These are phyloP conservation scores for Metaphire vulgaris DNA, from an alignment of 1,140 invertebrate genomes.

Conservation along the genomic window DNA sequence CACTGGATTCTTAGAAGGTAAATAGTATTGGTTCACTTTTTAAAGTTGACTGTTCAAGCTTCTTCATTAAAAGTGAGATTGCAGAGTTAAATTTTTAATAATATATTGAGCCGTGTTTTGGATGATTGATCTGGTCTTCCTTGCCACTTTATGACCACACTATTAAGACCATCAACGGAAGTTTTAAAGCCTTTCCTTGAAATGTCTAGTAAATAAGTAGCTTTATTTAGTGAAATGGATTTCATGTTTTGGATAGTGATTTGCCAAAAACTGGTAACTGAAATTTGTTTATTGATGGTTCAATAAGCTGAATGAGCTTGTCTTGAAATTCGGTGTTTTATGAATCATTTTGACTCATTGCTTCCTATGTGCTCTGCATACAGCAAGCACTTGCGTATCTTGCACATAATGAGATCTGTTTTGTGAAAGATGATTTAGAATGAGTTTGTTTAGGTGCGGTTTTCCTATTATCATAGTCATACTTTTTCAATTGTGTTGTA, in stretches of 20 bases:
- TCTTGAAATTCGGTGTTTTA: neutral
- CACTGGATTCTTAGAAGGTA: too few relatives aligned
- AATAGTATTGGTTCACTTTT: too few relatives aligned
- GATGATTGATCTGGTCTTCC: neutral
- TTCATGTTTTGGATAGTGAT: too few relatives aligned
- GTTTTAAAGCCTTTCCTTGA: neutral
- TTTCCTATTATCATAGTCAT: too few relatives aligned
- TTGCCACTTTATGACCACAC: too few relatives aligned
- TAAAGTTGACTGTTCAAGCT: neutral
- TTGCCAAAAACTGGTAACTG: neutral
- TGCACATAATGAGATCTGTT: too few relatives aligned
- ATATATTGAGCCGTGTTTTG: neutral
- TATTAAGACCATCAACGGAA: neutral
- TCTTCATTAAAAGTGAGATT: neutral
- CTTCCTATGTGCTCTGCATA: too few relatives aligned
- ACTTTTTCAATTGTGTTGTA: too few relatives aligned
- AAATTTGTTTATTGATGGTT: neutral
- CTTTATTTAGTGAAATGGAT: too few relatives aligned
- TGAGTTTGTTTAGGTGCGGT: too few relatives aligned
- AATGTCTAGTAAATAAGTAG: neutral
- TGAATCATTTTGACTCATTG: slow-evolving; percentile 20
- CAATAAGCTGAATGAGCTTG: slow-evolving; percentile 27
- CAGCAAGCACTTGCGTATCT: too few relatives aligned
- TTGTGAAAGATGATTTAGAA: too few relatives aligned
- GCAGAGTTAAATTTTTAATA: neutral